Evolutionary conservation across 2,113 vertebrate genomes (phyloP), one percentile per base, ranked within the genome.

Genomic region (Heterochromis multidens): DNA sequence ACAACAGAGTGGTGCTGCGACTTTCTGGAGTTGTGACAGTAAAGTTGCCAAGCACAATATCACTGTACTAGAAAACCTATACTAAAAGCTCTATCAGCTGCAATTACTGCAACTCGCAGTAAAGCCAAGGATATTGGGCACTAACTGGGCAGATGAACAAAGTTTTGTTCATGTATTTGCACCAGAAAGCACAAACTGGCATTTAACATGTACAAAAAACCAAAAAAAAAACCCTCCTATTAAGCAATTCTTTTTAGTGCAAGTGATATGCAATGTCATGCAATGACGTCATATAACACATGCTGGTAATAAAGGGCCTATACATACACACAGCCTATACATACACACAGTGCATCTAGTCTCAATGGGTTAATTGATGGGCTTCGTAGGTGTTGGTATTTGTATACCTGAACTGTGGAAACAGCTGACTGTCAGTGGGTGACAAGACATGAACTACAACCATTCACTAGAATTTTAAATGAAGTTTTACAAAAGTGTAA

Each of bases 61-160:
- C 12, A 63, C 25, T 19, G 11, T 17, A 58, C 23, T 31, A n/a
- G 67, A n/a, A 80, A 49, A 62, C 6, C 25, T 74, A 3, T 19
- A 31, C 67, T 52, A 21, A 54, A 21, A 21, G 29, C 25, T 52
- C 67, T 3, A 12, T 21, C 25, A 74, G 19, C 52, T 56, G 8
- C 19, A n/a, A 9, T 10, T n/a, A 10, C 52, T 56, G 54, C 27
- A 78, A 21, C 31, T 58, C 29, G 10, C 16, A 56, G 2, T 83
- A 29, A 43, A 40, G 21, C 37, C 8, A 27, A 27, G 49, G 49
- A 7, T 19, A 17, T 17, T 52, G 49, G 16, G 19, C 49, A 57
- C 46, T 21, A 0, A 49, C 37, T 46, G 37, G 2, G 2, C n/a
- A 43, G n/a, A 17, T 43, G 0, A 46, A 1, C 35, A 37, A 3